phyloP scores from a whole-genome alignment of 2,113 vertebrate species.

The Piprites chloris region DNA sequence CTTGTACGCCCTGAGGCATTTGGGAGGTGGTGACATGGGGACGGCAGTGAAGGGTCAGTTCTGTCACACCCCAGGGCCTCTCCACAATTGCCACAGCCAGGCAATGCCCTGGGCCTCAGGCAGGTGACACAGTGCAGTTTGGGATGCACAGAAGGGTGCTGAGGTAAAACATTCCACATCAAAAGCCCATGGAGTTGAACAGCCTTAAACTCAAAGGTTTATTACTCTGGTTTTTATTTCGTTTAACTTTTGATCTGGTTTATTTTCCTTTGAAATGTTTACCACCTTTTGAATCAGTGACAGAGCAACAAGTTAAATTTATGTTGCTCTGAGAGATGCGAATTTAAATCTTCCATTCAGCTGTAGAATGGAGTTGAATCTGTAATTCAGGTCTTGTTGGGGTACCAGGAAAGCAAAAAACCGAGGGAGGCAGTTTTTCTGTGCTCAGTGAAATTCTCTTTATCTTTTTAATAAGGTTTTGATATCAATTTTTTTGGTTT shows the following conservation, averaged over 20 bases:
- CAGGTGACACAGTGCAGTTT: accelerated
- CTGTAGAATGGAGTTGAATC: not conserved
- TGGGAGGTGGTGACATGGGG: not conserved
- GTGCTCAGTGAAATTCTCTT: not conserved
- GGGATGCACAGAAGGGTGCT: not conserved
- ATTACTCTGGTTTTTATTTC: not conserved
- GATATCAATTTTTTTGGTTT: not conserved
- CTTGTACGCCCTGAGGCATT: not conserved
- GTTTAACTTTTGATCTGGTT: not conserved
- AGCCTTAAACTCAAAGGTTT: not conserved
- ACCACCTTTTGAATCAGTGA: not conserved
- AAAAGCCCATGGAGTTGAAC: not conserved
- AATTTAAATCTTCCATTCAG: not conserved
- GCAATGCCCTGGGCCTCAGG: not conserved
- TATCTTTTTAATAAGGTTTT: not conserved
- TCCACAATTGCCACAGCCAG: accelerated
- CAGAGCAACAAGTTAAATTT: not conserved
- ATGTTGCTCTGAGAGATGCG: not conserved
- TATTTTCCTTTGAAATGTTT: not conserved
- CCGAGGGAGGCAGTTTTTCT: not conserved
- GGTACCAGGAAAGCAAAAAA: not conserved
- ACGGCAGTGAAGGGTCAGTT: not conserved
- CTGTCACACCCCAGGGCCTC: accelerated
- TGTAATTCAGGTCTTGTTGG: not conserved
- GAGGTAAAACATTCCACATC: not conserved